Evolutionary conservation across 2,888 invertebrate species (phyloP).

Genomic region (Pinctada fucata): DNA sequence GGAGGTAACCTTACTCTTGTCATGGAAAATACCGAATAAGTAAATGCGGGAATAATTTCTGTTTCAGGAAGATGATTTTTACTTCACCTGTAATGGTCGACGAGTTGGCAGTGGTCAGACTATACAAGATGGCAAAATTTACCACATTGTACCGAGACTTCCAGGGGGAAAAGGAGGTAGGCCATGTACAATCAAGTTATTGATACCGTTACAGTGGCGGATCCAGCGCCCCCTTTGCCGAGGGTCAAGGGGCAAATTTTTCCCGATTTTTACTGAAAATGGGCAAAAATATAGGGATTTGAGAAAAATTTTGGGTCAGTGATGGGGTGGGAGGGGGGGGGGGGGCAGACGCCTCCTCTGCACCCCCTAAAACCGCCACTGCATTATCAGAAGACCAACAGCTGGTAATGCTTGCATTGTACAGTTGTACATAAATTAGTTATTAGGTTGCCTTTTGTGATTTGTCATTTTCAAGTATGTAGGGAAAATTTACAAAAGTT

Average conservation of each 20-base stretch:
- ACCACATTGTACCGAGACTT: constrained; percentile 79
- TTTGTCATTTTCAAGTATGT: no score
- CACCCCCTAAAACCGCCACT: no score
- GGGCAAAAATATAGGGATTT: no score
- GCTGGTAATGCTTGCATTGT: not conserved
- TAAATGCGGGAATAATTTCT: no score
- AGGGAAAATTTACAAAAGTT: no score
- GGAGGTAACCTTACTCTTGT: no score
- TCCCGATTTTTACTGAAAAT: no score
- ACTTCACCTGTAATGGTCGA: constrained; percentile 81
- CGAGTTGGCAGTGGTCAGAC: constrained; percentile 75
- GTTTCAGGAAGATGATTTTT: constrained; percentile 77
- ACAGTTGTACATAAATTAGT: not conserved
- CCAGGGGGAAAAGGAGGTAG: constrained; percentile 93
- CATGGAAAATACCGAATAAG: no score
- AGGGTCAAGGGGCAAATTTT: no score
- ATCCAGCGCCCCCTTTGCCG: no score
- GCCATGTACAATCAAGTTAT: not conserved
- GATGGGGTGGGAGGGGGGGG: not conserved
- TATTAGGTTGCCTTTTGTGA: not conserved
- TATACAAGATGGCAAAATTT: constrained; percentile 77
- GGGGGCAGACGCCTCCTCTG: no score
- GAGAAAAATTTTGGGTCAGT: not conserved
- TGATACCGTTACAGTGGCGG: no score
- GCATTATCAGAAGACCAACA: not conserved